Evolutionary conservation across 2,113 vertebrate genomes (phyloP), one percentile per base, ranked within the genome.

Genomic region (Phocoena sinus): DNA sequence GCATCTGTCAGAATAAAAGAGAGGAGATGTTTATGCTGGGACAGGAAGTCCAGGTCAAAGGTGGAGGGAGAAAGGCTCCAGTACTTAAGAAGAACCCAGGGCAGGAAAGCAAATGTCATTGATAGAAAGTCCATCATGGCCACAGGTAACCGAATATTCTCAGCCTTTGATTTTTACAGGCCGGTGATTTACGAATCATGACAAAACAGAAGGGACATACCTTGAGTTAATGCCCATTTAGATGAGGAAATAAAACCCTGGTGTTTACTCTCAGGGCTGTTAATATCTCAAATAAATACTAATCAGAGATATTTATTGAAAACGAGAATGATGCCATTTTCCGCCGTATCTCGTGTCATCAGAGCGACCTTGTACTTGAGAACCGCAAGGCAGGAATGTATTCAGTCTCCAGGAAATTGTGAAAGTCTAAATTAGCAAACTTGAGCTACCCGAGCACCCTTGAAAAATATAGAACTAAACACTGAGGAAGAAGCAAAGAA

Each of bases 21-120:
- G 89, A 97, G 25, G 44, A 90, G 93, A 94, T 80, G 68, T 94
- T 97, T 96, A 97, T 60, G 79, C 60, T 56, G 58, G 41, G 90
- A 87, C 62, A 97, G 93, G 83, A 98, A 98, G 65, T 77, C 91
- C 74, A 84, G 97, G 94, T 73, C 94, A 95, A 95, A 98, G 95
- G 96, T 93, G 85, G 86, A 86, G 41, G 67, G 97, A 96, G 85
- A 95, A 97, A 96, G 63, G 58, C 84, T 96, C 33, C 23, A 7
- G 14, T 58, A 4, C n/a, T 96, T 12, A 5, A 18, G 70, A 79
- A 47, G 89, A 91, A 76, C 2, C 71, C 65, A 86, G 86, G 36
- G 67, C 63, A 88, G 94, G 91, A 97, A 97, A 96, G 95, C 94
- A 94, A 97, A 98, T 74, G 83, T 74, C 94, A 95, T 2, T 63